A percentile compares a stretch with the other conserved stretches of the same genome.
Conservation (phyloP, 2,797 vertebrate species). For the Melanotaenia parkinsoni region DNA sequence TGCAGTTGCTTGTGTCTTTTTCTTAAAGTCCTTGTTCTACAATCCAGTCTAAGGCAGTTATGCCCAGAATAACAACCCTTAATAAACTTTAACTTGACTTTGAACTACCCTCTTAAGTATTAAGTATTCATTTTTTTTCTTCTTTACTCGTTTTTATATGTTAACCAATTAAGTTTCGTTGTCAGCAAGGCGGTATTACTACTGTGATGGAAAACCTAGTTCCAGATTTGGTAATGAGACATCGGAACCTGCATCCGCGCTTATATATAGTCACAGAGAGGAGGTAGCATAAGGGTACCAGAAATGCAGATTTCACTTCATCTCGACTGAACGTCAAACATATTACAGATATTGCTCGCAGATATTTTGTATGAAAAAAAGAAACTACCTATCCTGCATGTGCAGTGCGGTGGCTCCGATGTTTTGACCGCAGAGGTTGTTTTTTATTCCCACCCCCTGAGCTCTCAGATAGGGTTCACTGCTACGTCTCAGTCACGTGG, state of each 20-base stretch:
- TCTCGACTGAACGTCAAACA: background rate
- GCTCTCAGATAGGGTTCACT: constrained; percentile 35
- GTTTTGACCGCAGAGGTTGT: constrained; percentile 47
- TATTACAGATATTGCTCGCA: background rate
- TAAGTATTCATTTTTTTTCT: constrained; percentile 52
- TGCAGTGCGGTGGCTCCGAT: constrained; percentile 34
- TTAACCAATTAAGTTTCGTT: constrained; percentile 26
- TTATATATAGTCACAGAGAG: background rate
- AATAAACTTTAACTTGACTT: constrained; percentile 71
- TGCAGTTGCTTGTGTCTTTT: background rate
- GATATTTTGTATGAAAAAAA: background rate
- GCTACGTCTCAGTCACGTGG: constrained; percentile 78
- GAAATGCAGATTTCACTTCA: background rate
- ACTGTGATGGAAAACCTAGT: background rate
- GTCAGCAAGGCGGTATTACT: background rate
- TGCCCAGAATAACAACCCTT: constrained; percentile 33
- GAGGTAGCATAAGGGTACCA: background rate
- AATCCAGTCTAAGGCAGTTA: constrained; percentile 12
- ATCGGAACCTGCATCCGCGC: background rate
- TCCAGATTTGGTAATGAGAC: constrained; percentile 18
- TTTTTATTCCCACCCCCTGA: constrained; percentile 2
- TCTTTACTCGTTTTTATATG: constrained; percentile 29
- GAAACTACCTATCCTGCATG: background rate
- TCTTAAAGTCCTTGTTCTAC: background rate
- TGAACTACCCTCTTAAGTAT: constrained; percentile 26